Evolutionary conservation across 2,797 vertebrate genomes (phyloP).

Genomic region (Petrocephalus sullivani): DNA sequence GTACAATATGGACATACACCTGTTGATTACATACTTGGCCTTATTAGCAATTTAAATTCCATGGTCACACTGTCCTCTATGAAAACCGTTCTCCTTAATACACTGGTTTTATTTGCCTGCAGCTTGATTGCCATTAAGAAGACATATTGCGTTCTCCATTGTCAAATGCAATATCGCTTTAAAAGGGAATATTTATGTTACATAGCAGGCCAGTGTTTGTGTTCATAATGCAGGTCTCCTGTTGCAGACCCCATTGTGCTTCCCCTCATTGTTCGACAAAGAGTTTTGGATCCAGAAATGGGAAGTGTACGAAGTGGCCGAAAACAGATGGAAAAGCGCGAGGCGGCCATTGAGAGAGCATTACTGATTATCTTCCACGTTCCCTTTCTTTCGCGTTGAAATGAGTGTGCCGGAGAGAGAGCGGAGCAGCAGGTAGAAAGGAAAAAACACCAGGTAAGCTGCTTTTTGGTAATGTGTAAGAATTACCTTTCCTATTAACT

Average conservation of each 20-base stretch:
- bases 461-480: neutral
- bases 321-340: neutral
- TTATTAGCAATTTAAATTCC: slow-evolving; percentile 14
- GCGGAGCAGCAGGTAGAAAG: neutral
- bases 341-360: neutral
- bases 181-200: neutral
- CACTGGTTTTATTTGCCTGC: neutral
- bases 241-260: neutral
- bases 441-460: neutral
- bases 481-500: neutral
- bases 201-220: neutral
- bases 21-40: neutral
- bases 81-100: neutral
- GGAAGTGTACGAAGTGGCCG: neutral
- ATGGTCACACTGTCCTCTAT: neutral
- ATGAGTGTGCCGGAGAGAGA: neutral
- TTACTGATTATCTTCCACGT: neutral
- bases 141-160: neutral
- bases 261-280: neutral
- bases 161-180: neutral
- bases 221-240: neutral
- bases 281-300: neutral
- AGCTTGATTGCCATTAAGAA: neutral
- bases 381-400: neutral
- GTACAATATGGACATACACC: slow-evolving; percentile 1